A percentile compares a stretch with the other conserved stretches of the same genome.
phyloP scores from a whole-genome alignment of 35 echinoderm and acorn worm genomes.

The Diadema setosum region DNA sequence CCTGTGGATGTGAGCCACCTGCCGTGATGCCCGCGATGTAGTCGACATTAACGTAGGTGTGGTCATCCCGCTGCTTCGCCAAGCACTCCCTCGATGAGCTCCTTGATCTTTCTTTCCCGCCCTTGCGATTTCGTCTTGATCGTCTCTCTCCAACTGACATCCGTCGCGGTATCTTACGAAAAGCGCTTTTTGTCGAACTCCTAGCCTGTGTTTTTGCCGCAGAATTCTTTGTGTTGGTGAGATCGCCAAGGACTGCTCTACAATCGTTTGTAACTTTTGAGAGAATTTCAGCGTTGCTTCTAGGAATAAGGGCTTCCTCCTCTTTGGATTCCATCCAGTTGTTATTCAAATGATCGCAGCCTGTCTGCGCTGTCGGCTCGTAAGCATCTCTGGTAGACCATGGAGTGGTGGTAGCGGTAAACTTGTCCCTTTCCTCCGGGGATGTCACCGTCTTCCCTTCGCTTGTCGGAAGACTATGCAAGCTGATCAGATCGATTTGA shows the following conservation, averaged over 20 bases:
- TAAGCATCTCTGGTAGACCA: no score
- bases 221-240: background rate
- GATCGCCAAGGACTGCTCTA: background rate
- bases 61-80: background rate
- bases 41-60: background rate
- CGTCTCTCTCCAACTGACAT: background rate
- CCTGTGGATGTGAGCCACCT: background rate
- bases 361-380: background rate
- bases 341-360: background rate
- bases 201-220: background rate
- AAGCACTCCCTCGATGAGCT: background rate
- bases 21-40: background rate
- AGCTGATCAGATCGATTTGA: conserved; percentile 47
- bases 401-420: no score
- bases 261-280: background rate
- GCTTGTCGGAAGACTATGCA: background rate
- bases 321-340: background rate
- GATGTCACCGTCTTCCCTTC: background rate
- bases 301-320: background rate
- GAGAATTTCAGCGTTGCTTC: background rate
- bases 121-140: background rate
- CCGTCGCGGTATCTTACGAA: background rate
- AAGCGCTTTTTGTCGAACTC: background rate
- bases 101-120: background rate
- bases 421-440: no score